Evolutionary conservation across 1,140 invertebrate species (phyloP).

Genomic region (Trachymyrmex septentrionalis): DNA sequence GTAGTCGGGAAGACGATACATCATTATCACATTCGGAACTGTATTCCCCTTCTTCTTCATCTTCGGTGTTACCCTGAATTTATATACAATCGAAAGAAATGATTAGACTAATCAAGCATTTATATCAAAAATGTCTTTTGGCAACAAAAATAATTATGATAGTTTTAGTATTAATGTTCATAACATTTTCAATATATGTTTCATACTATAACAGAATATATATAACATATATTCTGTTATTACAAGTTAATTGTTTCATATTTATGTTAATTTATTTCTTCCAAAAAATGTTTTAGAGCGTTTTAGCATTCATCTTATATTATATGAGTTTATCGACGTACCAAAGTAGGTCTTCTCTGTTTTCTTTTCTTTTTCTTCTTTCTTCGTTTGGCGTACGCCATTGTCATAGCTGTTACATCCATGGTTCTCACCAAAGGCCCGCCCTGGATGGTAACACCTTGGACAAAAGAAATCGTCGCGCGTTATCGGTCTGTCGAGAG

Average conservation of each 20-base stretch:
- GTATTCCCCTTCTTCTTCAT: constrained; percentile 81
- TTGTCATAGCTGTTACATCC: constrained; percentile 72
- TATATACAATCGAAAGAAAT: constrained; percentile 15
- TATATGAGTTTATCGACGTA: constrained; percentile 64
- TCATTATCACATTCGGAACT: constrained; percentile 82
- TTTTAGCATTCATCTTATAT: neutral
- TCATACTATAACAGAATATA: no score
- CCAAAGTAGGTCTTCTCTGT: constrained; percentile 78
- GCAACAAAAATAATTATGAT: neutral
- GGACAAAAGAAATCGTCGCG: constrained; percentile 70
- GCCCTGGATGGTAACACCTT: constrained; percentile 84
- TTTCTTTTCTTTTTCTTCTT: constrained; percentile 85
- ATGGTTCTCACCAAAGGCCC: constrained; percentile 83
- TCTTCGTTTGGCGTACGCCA: constrained; percentile 80
- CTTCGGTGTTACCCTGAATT: constrained; percentile 77
- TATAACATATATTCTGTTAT: neutral
- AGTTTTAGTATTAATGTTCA: no score
- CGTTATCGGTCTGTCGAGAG: constrained; percentile 54
- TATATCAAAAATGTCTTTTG: no score
- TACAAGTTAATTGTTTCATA: neutral
- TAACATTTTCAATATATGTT: no score
- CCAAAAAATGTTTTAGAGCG: neutral
- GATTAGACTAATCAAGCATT: no score
- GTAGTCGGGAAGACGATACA: constrained; percentile 68
- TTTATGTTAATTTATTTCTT: constrained; percentile 15